Base-by-base conservation (phyloP, 2,797 vertebrate genomes). In the Eospalax fontanierii region DNA sequence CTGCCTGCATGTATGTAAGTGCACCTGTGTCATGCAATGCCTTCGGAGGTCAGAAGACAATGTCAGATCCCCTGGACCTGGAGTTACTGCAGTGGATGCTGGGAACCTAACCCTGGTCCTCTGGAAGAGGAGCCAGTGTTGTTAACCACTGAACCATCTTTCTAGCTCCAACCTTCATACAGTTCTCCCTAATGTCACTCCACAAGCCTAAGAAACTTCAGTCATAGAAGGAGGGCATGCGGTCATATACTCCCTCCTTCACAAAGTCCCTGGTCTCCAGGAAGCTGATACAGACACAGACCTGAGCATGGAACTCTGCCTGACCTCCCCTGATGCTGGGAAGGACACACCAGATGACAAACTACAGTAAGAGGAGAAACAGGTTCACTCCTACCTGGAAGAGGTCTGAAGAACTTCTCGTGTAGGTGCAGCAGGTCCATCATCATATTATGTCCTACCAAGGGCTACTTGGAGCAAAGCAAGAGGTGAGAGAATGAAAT, bases 371-470 rank as follows among this genome's bases (percentile, higher is more conserved):
- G 6, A 38, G 76, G 61, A 5, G 30, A 38, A 11, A 4, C 1
- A 4, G 24, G 50, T 1, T 0, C 0, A 9, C 1, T 43, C 83
- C 92, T 98, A 99, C 98, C 98, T 98, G 98, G 98, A 63, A 99
- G 98, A 0, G 98, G 98, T 15, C 95, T 95, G 98, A 98, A 98
- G 97, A 99, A 98, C 96, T 98, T 99, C 74, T 99, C 98, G 0
- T 99, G 98, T n/a, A 99, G 98, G 35, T 98, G 98, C 93, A 98
- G 96, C 66, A 99, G 98, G 65, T 98, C 98, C 98, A 98, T 96
- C 73, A 98, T 89, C 98, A 99, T 99, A 35, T 99, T 99, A 38
- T 99, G 98, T 93, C 98, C 98, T 91, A 98, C 98, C 40, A 99
- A 68, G 4, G 98, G 98, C 98, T 99, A 73, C 0, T 0, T 93